Conservation (phyloP, 1,140 invertebrate species). For the Stegodyphus dumicola region DNA sequence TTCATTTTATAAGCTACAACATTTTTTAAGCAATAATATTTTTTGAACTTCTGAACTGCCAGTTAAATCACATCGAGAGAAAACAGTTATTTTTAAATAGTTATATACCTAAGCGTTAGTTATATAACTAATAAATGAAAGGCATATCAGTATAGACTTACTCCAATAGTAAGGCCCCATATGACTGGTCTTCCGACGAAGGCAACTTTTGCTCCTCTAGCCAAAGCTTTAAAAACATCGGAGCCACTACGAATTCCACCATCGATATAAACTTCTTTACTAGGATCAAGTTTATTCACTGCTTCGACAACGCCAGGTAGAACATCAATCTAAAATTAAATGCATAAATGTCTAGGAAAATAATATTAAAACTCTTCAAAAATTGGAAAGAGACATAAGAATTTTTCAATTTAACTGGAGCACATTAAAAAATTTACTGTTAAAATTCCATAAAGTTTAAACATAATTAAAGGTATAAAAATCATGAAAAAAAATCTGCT, state of each 20-base stretch:
- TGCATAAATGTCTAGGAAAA: background rate
- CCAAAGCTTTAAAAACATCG: conserved; percentile 91
- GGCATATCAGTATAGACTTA: conserved; percentile 54
- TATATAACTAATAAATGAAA: no score
- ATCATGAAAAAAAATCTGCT: no score
- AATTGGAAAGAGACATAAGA: background rate
- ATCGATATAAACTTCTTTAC: conserved; percentile 86
- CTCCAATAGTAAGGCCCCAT: conserved; percentile 84
- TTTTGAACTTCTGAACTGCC: no score
- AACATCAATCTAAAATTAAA: conserved; percentile 80
- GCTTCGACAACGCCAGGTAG: conserved; percentile 83
- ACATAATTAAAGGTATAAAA: no score
- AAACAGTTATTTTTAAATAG: no score
- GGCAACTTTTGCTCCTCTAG: conserved; percentile 85
- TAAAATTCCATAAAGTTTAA: no score
- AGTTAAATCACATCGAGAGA: no score
- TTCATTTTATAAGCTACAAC: no score
- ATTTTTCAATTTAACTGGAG: background rate
- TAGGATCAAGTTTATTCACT: conserved; percentile 74
- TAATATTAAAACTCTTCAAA: conserved; percentile 1
- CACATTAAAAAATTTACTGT: no score
- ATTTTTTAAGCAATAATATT: no score
- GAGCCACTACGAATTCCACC: conserved; percentile 86
- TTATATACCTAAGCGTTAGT: no score
- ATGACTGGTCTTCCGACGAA: conserved; percentile 89